Evolutionary conservation across 2,113 vertebrate genomes (phyloP), one percentile per base, ranked within the genome.

Genomic region (Rostratula benghalensis): DNA sequence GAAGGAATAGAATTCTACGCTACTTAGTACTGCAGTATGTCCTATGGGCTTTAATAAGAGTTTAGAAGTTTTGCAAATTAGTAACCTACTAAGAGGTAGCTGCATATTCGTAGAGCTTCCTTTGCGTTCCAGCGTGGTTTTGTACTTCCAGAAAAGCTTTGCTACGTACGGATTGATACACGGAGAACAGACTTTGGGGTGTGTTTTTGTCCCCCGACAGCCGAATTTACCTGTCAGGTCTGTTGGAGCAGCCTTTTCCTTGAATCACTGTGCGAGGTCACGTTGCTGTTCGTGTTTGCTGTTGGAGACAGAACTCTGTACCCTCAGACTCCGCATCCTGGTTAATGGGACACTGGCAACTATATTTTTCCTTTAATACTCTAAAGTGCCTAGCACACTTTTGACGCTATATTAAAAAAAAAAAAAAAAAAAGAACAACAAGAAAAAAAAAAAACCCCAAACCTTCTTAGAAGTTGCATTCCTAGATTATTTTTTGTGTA

Each of bases 311-410:
- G 83, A 95, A 59, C 93, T 94, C 96, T 82, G 83, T 95, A 89
- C 96, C 96, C 94, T 93, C 94, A 21, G 28, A 54, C 89, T 87
- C 89, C 48, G 16, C 83, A 37, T 86, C 77, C 60, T 76, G 96
- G 63, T 91, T 91, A 21, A 76, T 76, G 94, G 96, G 96, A 97
- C 95, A 95, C 96, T 95, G 96, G 96, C 96, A 79, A 64, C 94
- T 90, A 15, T 90, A n/a, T 93, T 95, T 95, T 97, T 95, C 84
- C 94, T 91, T 78, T 79, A 80, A 96, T 96, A 93, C 96, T 96
- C 94, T 97, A 89, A 97, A 97, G 97, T 97, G 97, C 96, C 97
- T 97, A 94, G 94, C 96, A 97, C 95, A 94, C 93, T 97, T 93
- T 80, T 93, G 94, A 96, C 91, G 82, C 85, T 97, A 75, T 93